These are phyloP conservation scores for Patella ulyssiponensis DNA, from an alignment of 2,888 invertebrate species.

Conservation along the genomic window DNA sequence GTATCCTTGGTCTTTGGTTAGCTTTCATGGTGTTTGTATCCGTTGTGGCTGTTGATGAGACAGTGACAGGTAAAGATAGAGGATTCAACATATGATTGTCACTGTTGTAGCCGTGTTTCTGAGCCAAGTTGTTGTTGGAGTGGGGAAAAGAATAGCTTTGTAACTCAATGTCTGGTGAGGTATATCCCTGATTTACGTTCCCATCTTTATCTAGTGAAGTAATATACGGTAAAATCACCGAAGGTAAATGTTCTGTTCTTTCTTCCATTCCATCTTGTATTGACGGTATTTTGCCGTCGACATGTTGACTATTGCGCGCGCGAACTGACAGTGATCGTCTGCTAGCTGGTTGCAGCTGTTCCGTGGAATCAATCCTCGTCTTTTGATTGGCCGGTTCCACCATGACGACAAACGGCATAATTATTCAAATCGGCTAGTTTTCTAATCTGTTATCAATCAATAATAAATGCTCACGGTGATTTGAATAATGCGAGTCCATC, in stretches of 20 bases:
- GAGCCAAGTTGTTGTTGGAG: conserved; percentile 22
- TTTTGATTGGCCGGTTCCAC: conserved; percentile 64
- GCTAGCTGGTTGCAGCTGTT: conserved; percentile 47
- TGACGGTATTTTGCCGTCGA: conserved; percentile 17
- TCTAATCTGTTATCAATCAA: not conserved
- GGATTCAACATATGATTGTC: not conserved
- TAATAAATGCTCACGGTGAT: not conserved
- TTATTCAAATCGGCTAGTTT: conserved; percentile 5
- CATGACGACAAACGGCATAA: conserved; percentile 44
- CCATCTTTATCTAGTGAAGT: conserved; percentile 49
- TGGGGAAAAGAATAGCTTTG: conserved; percentile 51
- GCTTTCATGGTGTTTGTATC: conserved; percentile 31
- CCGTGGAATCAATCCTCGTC: conserved; percentile 65
- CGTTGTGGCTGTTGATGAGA: not conserved
- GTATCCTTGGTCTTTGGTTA: conserved; percentile 38
- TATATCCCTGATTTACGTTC: conserved; percentile 64
- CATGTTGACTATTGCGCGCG: conserved; percentile 1
- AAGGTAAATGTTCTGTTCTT: conserved; percentile 33
- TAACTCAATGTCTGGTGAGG: conserved; percentile 67
- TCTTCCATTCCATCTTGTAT: conserved; percentile 33
- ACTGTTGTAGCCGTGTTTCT: conserved; percentile 2
- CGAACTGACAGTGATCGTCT: conserved; percentile 7
- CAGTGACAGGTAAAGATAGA: conserved; percentile 4
- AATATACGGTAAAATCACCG: conserved; percentile 23
- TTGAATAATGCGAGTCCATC: not conserved